These are phyloP conservation scores for Chondrilla cf. caribensis DNA, from an alignment of 37 sponge, comb jelly and placozoan genomes.

Conservation along the genomic window DNA sequence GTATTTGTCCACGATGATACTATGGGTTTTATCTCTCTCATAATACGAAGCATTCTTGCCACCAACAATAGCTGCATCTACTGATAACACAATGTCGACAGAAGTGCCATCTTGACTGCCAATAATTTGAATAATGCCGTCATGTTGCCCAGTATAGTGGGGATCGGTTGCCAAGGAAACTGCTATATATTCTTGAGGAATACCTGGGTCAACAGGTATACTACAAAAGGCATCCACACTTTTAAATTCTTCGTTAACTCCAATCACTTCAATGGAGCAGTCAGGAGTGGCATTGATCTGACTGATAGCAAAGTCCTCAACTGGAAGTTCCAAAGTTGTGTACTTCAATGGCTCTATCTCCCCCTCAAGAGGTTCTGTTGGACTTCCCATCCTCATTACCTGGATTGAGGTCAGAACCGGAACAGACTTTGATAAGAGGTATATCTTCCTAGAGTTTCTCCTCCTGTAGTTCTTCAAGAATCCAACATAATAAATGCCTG, in stretches of 20 bases:
- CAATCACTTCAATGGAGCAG: background rate
- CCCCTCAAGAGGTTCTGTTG: too few species aligned
- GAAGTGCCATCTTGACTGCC: too few species aligned
- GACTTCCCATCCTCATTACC: background rate
- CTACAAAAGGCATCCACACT: conserved; percentile 15
- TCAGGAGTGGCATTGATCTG: background rate
- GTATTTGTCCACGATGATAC: background rate
- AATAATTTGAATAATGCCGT: background rate
- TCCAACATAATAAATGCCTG: background rate
- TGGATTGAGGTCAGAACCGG: background rate
- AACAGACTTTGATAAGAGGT: background rate
- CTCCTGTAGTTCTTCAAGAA: conserved; percentile 9
- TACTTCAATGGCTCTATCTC: background rate
- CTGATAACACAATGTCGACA: background rate
- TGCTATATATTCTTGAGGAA: background rate
- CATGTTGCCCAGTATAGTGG: background rate
- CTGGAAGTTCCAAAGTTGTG: background rate
- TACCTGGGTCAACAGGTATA: background rate
- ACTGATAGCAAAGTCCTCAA: background rate
- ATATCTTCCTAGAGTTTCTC: background rate
- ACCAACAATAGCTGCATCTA: background rate
- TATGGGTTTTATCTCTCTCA: too few species aligned
- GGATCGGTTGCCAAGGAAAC: too few species aligned
- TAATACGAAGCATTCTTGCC: background rate
- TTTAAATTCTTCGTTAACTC: background rate